Conservation (phyloP, 37 sponge, comb jelly and placozoan species). For the Theonella swinhoei region DNA sequence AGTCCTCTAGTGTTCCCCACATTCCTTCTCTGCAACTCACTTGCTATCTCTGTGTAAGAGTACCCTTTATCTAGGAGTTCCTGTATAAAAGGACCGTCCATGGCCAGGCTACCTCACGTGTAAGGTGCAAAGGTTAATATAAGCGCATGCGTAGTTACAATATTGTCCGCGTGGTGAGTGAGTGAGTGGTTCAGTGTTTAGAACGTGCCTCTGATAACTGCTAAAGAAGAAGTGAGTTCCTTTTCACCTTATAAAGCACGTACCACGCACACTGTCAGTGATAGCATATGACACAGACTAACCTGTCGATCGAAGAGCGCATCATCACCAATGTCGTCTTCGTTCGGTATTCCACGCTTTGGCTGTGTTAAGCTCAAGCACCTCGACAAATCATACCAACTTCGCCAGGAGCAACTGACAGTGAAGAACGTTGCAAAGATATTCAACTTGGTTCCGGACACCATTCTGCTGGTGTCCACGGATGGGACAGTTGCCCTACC, state of each 20-base stretch:
- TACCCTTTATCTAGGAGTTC: not conserved
- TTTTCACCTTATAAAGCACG: no score
- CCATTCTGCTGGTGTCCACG: not conserved
- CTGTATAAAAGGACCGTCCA: no score
- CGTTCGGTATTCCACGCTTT: not conserved
- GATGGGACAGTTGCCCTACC: slow-evolving; percentile 1
- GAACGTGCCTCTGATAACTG: no score
- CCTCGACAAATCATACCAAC: not conserved
- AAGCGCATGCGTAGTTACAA: no score
- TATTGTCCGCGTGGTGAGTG: no score
- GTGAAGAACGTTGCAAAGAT: not conserved
- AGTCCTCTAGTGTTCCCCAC: not conserved
- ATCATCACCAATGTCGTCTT: not conserved
- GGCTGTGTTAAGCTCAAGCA: not conserved
- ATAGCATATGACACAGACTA: no score
- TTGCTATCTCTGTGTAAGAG: not conserved
- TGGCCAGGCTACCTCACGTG: no score
- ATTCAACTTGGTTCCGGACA: not conserved
- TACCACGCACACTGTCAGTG: no score
- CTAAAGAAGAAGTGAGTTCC: no score
- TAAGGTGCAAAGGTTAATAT: no score
- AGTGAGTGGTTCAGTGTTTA: no score
- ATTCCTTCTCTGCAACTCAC: not conserved
- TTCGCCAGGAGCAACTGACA: slow-evolving; percentile 6
- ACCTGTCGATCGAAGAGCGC: not conserved